phyloP scores from a whole-genome alignment of 1,140 invertebrate species.

The Diorhabda sublineata region DNA sequence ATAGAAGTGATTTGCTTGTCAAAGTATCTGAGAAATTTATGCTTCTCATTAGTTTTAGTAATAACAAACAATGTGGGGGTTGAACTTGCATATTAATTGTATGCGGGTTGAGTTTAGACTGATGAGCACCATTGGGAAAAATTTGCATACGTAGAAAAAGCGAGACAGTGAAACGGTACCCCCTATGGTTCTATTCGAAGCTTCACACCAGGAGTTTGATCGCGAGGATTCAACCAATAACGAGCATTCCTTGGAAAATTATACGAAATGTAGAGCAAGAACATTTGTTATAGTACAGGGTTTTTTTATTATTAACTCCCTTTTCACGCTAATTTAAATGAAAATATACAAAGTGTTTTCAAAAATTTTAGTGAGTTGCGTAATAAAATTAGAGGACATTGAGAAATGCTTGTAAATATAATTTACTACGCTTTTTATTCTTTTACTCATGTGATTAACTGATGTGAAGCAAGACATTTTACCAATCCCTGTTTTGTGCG shows the following conservation, averaged over 20 bases:
- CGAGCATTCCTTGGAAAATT: slow-evolving; percentile 14
- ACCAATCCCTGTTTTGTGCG: no score
- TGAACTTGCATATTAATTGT: slow-evolving; percentile 19
- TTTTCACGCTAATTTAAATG: no score
- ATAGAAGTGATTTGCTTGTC: neutral
- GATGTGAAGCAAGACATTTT: no score
- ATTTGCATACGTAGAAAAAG: slow-evolving; percentile 16
- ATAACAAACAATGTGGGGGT: slow-evolving; percentile 20
- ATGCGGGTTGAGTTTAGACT: slow-evolving; percentile 15
- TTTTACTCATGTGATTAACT: no score
- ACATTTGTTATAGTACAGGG: no score
- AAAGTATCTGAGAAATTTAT: slow-evolving; percentile 8
- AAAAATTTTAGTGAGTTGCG: no score
- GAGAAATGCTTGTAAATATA: no score
- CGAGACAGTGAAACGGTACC: slow-evolving; percentile 4
- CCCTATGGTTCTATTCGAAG: slow-evolving; percentile 14
- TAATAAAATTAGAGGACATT: no score
- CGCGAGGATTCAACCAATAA: slow-evolving; percentile 12
- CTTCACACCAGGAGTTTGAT: slow-evolving; percentile 17
- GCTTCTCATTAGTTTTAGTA: slow-evolving; percentile 17
- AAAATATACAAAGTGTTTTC: no score
- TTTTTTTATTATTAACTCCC: no score
- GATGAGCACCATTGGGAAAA: slow-evolving; percentile 18
- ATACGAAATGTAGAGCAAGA: slow-evolving; percentile 4
- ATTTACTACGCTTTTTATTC: no score